Evolutionary conservation across 1,140 invertebrate species (phyloP), one percentile per base, ranked within the genome.

Genomic region (Gonatopus flavifemur): DNA sequence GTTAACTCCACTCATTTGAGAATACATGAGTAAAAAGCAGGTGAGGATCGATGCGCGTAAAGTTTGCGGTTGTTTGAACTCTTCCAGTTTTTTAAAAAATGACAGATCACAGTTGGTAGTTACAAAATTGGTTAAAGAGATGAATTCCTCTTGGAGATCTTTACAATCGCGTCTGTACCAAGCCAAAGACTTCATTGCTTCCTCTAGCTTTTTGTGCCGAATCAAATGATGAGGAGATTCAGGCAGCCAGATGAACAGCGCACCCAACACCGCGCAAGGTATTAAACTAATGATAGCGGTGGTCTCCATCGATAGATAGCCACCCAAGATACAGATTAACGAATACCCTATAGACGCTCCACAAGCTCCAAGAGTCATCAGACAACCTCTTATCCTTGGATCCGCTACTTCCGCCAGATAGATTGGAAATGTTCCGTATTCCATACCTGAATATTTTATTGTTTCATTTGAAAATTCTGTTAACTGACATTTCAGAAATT

Each of bases 1-100:
- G 35, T 86, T 87, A 8, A 88, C 83, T 0, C 89, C 87, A 41
- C 82, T 85, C 47, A 89, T 78, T 61, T 90, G 87, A 62, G 89
- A 87, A n/a, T 88, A 85, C 7, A 84, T 74, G 62, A 86, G 84
- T 38, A 90, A 77, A 5, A 81, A 74, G 13, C 84, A 54, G 18
- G 84, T 76, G 18, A 90, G 81, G 8, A 84, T 64, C 2, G 88
- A 65, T 5, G 84, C 85, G 53, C 81, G 84, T 44, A 82, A 77
- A 59, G 86, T 83, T 4, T 79, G 80, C 15, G 74, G 68, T 0
- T 78, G 72, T 1, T 58, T 74, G 15, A 86, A 73, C 5, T 87
- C 82, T 50, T 67, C 80, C 32, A 57, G 20, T 55, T 50, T 45
- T 12, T 54, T 28, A 4, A 18, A 43, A 0, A 53, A 75, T 28